Conservation (phyloP, 2,113 vertebrate genomes). For the Capreolus pygargus region DNA sequence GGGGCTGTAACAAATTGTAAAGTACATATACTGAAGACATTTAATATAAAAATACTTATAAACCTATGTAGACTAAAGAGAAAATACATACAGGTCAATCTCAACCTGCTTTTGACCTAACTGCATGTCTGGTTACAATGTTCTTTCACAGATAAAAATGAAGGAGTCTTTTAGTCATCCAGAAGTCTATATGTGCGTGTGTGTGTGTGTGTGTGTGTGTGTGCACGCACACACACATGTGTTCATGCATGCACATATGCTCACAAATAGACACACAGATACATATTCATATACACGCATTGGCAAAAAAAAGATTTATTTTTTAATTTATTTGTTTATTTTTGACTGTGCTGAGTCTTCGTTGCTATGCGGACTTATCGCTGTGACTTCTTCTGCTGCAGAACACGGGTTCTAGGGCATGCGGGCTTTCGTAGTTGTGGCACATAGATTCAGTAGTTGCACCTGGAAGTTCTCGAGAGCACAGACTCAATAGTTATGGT, state of each 20-base stretch:
- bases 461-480: neutral
- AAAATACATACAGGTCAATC: neutral
- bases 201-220: neutral
- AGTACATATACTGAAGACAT: neutral
- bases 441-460: neutral
- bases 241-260: fast-evolving
- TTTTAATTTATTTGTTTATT: neutral
- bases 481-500: neutral
- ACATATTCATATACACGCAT: neutral
- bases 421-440: neutral
- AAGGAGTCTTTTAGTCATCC: neutral
- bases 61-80: neutral
- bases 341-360: neutral
- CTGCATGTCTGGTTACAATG: neutral
- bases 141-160: neutral
- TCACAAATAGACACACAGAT: neutral
- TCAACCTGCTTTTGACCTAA: neutral
- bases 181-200: neutral
- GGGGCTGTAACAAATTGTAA: neutral
- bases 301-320: neutral
- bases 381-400: neutral
- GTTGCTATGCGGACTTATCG: neutral
- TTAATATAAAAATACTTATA: neutral
- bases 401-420: neutral
- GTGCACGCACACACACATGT: too few relatives aligned